Evolutionary conservation across 2,888 invertebrate genomes (phyloP).

Genomic region (Agonopterix heracliana): DNA sequence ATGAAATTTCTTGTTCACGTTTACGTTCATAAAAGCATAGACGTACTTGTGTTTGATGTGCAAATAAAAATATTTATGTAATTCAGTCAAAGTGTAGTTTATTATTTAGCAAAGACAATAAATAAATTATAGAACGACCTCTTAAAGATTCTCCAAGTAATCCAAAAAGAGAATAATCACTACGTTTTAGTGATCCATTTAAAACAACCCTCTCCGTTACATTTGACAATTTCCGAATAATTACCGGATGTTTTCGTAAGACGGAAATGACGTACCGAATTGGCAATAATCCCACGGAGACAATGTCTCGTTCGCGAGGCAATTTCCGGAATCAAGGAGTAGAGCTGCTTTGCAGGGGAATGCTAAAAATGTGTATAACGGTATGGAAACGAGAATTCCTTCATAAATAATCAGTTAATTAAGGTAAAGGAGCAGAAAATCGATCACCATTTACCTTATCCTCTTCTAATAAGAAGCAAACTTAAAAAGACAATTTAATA

Average conservation of each 20-base stretch:
- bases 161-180: too few relatives aligned
- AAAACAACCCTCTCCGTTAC: conserved; percentile 39
- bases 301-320: conserved; percentile 54
- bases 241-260: conserved; percentile 58
- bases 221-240: conserved; percentile 61
- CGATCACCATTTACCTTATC: too few relatives aligned
- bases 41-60: too few relatives aligned
- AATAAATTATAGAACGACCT: conserved; percentile 9
- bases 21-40: too few relatives aligned
- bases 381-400: too few relatives aligned
- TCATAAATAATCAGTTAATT: too few relatives aligned
- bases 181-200: conserved; percentile 27
- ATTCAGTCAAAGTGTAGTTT: too few relatives aligned
- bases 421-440: too few relatives aligned
- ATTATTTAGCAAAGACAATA: not conserved
- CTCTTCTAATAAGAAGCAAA: too few relatives aligned
- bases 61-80: too few relatives aligned
- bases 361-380: not conserved
- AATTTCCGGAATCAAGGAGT: conserved; percentile 48
- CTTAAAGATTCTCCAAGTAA: conserved; percentile 27
- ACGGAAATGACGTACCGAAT: conserved; percentile 64
- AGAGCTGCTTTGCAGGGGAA: not conserved
- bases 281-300: conserved; percentile 59
- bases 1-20: too few relatives aligned
- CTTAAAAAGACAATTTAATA: too few relatives aligned